Evolutionary conservation across 2,888 invertebrate genomes (phyloP).

Genomic region (Phytoseiulus persimilis): DNA sequence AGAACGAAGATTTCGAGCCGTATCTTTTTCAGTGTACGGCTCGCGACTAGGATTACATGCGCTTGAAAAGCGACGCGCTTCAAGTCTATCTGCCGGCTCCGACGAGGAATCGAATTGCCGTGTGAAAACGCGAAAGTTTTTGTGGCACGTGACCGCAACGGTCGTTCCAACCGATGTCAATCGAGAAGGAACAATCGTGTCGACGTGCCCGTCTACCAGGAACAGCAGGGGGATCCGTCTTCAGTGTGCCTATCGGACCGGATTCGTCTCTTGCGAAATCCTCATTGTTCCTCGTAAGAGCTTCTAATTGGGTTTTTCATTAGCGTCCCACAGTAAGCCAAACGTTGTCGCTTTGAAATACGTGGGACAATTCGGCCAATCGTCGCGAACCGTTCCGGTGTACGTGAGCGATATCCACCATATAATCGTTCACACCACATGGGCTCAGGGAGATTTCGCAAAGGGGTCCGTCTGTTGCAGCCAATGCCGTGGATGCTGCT

Average conservation of each 20-base stretch:
- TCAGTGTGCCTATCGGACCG: background rate
- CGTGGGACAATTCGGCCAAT: background rate
- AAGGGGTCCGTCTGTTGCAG: background rate
- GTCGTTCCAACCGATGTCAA: background rate
- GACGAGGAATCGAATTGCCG: background rate
- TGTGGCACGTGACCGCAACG: background rate
- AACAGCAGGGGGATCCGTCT: background rate
- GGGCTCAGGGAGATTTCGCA: background rate
- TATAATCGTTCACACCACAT: background rate
- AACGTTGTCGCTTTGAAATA: background rate
- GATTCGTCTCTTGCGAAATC: background rate
- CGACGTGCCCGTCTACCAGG: background rate
- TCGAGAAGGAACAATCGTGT: background rate
- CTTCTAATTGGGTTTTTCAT: background rate
- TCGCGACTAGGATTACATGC: background rate
- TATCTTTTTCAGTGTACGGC: background rate
- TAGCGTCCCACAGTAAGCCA: background rate
- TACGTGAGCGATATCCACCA: background rate
- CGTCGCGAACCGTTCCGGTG: background rate
- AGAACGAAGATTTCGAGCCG: background rate
- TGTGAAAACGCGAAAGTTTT: background rate
- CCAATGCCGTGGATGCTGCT: background rate
- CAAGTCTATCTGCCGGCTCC: background rate
- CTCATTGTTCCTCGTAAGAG: background rate
- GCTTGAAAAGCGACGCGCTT: background rate